phyloP scores from a whole-genome alignment of 1,140 invertebrate genomes.

The Heliconius melpomene region DNA sequence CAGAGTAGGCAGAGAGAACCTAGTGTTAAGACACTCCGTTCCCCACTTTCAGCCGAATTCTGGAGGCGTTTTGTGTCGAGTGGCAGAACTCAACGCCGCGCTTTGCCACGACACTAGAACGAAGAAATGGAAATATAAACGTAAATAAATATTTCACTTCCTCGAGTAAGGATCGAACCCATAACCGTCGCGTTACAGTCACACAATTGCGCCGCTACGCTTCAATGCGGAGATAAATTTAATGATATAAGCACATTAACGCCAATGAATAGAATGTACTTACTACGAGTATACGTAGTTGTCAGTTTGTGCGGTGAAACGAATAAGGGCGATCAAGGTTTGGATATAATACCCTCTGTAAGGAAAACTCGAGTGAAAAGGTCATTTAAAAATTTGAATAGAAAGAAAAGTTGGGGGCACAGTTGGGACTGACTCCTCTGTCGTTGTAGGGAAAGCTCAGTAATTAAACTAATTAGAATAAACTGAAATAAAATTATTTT shows the following conservation, averaged over 20 bases:
- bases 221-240: neutral
- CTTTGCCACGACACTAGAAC: too few relatives aligned
- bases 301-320: slow-evolving; percentile 11
- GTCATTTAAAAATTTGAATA: slow-evolving; percentile 31
- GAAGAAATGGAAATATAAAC: too few relatives aligned
- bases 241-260: neutral
- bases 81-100: too few relatives aligned
- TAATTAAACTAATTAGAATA: neutral
- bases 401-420: slow-evolving; percentile 11
- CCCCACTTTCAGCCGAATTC: too few relatives aligned
- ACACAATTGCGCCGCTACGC: too few relatives aligned
- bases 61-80: too few relatives aligned
- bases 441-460: slow-evolving; percentile 10
- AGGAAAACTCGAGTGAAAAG: slow-evolving; percentile 22
- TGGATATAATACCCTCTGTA: neutral
- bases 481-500: neutral
- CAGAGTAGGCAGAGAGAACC: too few relatives aligned
- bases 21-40: too few relatives aligned
- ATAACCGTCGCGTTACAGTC: too few relatives aligned
- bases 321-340: slow-evolving; percentile 12
- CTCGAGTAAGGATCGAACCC: too few relatives aligned
- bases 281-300: neutral
- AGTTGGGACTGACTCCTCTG: slow-evolving; percentile 27
- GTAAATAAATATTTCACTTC: too few relatives aligned
- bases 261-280: neutral